Evolutionary conservation across 2,888 invertebrate genomes (phyloP).

Genomic region (Dastarcus helophoroides): DNA sequence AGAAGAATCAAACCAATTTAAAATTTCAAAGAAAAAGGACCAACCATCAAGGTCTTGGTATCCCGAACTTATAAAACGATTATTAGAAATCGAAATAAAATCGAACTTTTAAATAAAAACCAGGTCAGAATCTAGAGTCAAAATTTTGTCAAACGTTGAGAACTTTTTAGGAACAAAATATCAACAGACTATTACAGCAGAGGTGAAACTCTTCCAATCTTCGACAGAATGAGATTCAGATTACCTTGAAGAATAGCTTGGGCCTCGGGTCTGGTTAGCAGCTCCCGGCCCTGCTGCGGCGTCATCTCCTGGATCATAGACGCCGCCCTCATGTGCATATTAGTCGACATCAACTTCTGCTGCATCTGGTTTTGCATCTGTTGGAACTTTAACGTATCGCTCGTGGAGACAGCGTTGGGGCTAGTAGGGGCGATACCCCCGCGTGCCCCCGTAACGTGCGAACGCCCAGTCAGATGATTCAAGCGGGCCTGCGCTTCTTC

Average conservation of each 20-base stretch:
- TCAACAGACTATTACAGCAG: no score
- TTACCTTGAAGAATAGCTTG: conserved; percentile 66
- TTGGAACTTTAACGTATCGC: conserved; percentile 36
- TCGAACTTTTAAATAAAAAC: no score
- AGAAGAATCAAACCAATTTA: no score
- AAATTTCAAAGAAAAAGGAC: no score
- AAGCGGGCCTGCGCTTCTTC: conserved; percentile 27
- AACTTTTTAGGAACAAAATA: no score
- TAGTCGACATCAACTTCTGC: conserved; percentile 31
- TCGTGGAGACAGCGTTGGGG: conserved; percentile 9
- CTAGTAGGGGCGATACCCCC: conserved; percentile 18
- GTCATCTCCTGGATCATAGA: conserved; percentile 39
- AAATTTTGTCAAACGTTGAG: no score
- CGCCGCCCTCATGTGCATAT: conserved; percentile 25
- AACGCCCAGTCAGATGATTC: conserved; percentile 5
- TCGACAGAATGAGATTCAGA: conserved; percentile 9
- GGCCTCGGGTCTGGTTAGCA: conserved; percentile 62
- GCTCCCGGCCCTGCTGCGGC: conserved; percentile 46
- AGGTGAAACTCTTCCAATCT: no score
- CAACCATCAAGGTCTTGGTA: no score
- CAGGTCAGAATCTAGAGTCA: no score
- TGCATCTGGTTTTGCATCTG: conserved; percentile 39
- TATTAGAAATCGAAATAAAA: no score
- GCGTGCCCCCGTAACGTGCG: conserved; percentile 15
- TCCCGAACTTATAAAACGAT: no score